Evolutionary conservation across 2,113 vertebrate genomes (phyloP).

Genomic region (Oenanthe oenanthe): DNA sequence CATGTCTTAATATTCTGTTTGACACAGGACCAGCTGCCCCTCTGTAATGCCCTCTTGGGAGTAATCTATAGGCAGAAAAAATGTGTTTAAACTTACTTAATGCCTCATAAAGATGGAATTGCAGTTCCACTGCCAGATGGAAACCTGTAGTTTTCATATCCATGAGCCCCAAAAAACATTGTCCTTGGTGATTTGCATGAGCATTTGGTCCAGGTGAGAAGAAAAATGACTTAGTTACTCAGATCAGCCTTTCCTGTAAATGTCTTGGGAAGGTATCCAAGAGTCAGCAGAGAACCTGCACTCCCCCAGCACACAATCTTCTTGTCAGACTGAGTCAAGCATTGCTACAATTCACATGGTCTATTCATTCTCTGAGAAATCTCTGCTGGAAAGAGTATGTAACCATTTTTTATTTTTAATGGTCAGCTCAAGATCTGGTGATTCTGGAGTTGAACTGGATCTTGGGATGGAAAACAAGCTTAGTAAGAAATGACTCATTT

Average conservation of each 20-base stretch:
- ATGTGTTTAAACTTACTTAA: conserved; percentile 53
- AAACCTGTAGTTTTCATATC: conserved; percentile 14
- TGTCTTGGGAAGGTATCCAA: background rate
- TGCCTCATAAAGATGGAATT: conserved; percentile 46
- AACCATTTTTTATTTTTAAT: background rate
- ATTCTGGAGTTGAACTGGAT: background rate
- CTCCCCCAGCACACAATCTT: background rate
- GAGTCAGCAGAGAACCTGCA: background rate
- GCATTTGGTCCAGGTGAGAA: background rate
- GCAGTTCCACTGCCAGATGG: conserved; percentile 25
- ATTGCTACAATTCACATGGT: background rate
- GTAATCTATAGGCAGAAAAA: conserved; percentile 30
- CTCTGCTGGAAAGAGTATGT: background rate
- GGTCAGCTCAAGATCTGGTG: background rate
- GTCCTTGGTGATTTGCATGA: background rate
- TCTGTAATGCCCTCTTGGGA: conserved; percentile 27
- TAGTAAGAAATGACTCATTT: background rate
- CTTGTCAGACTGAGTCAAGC: background rate
- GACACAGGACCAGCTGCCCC: conserved; percentile 8
- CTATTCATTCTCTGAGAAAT: background rate
- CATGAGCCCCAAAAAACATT: background rate
- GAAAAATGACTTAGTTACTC: background rate
- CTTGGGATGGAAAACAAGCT: background rate
- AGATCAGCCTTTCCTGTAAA: background rate
- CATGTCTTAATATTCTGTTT: background rate